Base-by-base conservation (phyloP, 2,888 invertebrate genomes). In the Rhingia rostrata region DNA sequence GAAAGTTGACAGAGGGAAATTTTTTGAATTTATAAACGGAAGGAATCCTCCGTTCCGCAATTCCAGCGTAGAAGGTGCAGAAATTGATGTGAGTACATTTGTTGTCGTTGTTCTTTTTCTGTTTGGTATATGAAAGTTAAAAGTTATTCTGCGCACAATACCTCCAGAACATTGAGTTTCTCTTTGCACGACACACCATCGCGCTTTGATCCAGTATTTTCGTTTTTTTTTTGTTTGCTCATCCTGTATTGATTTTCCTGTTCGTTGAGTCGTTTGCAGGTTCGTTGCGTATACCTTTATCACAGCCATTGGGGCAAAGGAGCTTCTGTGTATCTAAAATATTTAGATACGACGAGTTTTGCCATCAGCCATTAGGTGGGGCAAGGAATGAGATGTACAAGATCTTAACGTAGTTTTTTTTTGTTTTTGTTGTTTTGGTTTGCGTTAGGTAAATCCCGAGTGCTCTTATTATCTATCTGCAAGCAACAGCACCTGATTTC, bases 1-100 rank as follows among this genome's bases (percentile, higher is more conserved):
- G 80, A 92, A 93, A 87, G 90, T 88, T 87, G 91, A 91, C 87
- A 89, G 88, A 87, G 93, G 93, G 22, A 96, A 96, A 92, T 95
- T 96, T 92, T 95, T 96, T 91, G 95, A 96, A 92, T 96, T 95
- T 91, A 95, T 96, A 90, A 94, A 94, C 88, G 95, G 95, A 87
- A 93, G 96, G 83, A 95, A 93, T 90, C 96, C 96, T 87, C 96
- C 96, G 70, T 95, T 94, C 89, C 93, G 93, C 86, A 89, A 94
- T 90, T 94, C 94, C 89, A 93, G 93, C 45, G 94, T 94, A 73
- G 93, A 93, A n/a, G 96, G 96, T 80, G 95, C 95, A 67, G 94
- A 94, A 88, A 93, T 96, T 81, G 95, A 96, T 91, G 96, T 96
- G 92, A 95, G 95, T 94, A 89, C 22, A 22, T 22, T 86, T 74